phyloP scores from a whole-genome alignment of 2,888 invertebrate species.

The Carpatolechia fugitivella region DNA sequence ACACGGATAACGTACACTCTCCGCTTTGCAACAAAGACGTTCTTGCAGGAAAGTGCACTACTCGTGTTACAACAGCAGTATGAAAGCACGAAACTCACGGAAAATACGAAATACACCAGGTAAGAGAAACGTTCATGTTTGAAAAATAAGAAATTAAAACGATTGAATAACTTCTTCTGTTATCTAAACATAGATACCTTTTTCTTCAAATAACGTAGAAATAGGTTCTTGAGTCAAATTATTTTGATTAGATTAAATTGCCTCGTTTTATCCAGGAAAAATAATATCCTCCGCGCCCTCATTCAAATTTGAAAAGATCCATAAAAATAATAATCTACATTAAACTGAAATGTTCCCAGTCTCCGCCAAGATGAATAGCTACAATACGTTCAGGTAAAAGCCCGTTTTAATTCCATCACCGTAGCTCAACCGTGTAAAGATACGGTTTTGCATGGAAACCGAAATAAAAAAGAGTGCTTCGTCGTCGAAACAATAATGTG shows the following conservation, averaged over 20 bases:
- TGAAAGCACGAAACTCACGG: neutral
- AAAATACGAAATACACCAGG: neutral
- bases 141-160: too few species aligned
- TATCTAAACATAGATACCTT: too few species aligned
- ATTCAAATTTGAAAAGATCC: constrained; percentile 38
- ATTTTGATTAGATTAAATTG: too few species aligned
- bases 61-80: neutral
- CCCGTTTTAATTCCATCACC: constrained; percentile 71
- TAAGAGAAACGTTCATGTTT: neutral
- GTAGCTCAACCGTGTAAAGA: constrained; percentile 66
- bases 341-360: constrained; percentile 15
- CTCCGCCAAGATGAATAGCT: constrained; percentile 24
- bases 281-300: constrained; percentile 29
- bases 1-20: constrained; percentile 8
- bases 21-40: neutral
- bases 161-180: too few species aligned
- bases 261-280: too few species aligned
- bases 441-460: constrained; percentile 63
- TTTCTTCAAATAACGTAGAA: too few species aligned
- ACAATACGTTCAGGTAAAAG: constrained; percentile 59
- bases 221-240: too few species aligned
- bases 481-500: constrained; percentile 71
- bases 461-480: constrained; percentile 66
- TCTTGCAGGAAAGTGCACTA: neutral
- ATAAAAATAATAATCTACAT: constrained; percentile 40